Evolutionary conservation across 2,888 invertebrate genomes (phyloP).

Genomic region (Eudasyphora cyanicolor): DNA sequence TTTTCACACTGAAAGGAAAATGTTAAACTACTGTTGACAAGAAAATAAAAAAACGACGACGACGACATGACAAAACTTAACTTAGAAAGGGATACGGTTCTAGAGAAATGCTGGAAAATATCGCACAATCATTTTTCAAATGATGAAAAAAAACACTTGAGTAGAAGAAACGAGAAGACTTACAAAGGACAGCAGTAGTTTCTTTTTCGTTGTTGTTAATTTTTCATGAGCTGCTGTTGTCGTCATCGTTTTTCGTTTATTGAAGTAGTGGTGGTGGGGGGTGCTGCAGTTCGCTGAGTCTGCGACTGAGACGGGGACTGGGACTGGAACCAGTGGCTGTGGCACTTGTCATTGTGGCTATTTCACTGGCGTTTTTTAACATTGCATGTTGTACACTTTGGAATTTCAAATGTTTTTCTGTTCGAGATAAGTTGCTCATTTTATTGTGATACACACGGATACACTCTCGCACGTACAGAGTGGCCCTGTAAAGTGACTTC

Average conservation of each 20-base stretch:
- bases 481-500: slow-evolving; percentile 42
- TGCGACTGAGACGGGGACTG: too few relatives aligned
- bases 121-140: neutral
- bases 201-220: neutral
- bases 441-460: neutral
- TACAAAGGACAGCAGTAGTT: neutral
- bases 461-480: neutral
- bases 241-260: neutral
- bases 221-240: neutral
- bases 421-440: slow-evolving; percentile 10
- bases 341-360: neutral
- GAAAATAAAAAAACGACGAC: neutral
- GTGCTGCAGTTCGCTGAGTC: too few relatives aligned
- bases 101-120: neutral
- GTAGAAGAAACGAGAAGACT: neutral
- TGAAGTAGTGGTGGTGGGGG: neutral
- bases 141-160: neutral
- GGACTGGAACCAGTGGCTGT: too few relatives aligned
- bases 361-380: slow-evolving; percentile 29
- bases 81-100: neutral
- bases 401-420: slow-evolving; percentile 41
- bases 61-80: neutral
- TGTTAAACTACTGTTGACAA: neutral
- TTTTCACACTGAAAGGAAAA: too few relatives aligned
- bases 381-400: slow-evolving; percentile 32